Evolutionary conservation across 2,113 vertebrate species (phyloP).

Genomic region (Nipponia nippon): DNA sequence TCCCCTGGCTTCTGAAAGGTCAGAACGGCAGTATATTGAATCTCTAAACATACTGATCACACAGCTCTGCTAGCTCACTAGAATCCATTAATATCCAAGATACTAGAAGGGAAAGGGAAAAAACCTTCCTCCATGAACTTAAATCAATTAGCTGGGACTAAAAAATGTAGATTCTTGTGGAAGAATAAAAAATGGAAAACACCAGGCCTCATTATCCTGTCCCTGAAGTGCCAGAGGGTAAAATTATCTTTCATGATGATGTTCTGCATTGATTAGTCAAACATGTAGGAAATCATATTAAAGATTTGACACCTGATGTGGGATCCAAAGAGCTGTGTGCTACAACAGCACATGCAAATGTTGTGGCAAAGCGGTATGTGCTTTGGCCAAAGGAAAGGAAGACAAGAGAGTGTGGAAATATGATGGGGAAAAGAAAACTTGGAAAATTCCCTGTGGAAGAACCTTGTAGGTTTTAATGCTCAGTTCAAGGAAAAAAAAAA

Average conservation of each 20-base stretch:
- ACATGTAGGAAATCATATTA: conserved; percentile 67
- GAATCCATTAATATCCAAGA: conserved; percentile 64
- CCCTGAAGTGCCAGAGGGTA: conserved; percentile 53
- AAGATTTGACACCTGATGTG: conserved; percentile 56
- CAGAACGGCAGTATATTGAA: conserved; percentile 45
- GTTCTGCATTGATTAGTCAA: conserved; percentile 81
- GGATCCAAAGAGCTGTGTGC: conserved; percentile 32
- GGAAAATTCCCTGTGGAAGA: not conserved
- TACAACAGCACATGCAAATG: not conserved
- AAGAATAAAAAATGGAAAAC: conserved; percentile 66
- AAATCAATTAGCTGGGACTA: conserved; percentile 62
- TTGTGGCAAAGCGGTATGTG: not conserved
- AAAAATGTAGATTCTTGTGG: conserved; percentile 57
- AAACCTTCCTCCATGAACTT: conserved; percentile 48
- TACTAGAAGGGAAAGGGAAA: conserved; percentile 1
- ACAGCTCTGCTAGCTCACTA: conserved; percentile 47
- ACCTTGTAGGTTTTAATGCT: not conserved
- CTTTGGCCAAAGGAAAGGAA: not conserved
- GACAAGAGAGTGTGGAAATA: not conserved
- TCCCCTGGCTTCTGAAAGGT: conserved; percentile 51
- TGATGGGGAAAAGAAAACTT: not conserved
- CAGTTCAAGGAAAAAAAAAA: not conserved
- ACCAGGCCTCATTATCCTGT: conserved; percentile 55
- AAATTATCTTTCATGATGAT: conserved; percentile 74
- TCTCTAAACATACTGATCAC: conserved; percentile 59